Evolutionary conservation across 1,140 invertebrate genomes (phyloP).

Genomic region (Contarinia nasturtii): DNA sequence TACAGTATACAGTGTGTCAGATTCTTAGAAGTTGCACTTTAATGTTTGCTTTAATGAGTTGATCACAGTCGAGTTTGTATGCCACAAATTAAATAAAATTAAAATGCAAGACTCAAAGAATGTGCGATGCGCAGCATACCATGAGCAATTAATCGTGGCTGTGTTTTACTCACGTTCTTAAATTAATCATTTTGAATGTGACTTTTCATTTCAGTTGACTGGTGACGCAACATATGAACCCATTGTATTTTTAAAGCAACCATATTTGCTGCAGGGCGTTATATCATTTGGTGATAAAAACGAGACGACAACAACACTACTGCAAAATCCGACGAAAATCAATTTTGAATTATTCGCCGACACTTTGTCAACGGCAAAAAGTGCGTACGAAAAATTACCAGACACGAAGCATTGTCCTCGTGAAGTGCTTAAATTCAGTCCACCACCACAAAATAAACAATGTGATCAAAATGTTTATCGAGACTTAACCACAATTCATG

Average conservation of each 20-base stretch:
- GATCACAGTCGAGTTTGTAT: constrained; percentile 3
- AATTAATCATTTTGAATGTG: background rate
- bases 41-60: constrained; percentile 1
- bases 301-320: constrained; percentile 12
- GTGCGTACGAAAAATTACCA: constrained; percentile 15
- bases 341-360: background rate
- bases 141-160: constrained; percentile 9
- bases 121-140: constrained; percentile 13
- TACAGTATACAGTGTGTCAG: no score
- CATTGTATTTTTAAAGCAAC: constrained; percentile 20
- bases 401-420: constrained; percentile 21
- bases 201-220: constrained; percentile 12
- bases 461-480: constrained; percentile 22
- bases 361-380: constrained; percentile 3
- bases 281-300: constrained; percentile 15
- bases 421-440: constrained; percentile 21
- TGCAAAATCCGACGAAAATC: constrained; percentile 13
- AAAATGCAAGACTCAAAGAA: background rate
- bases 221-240: constrained; percentile 18
- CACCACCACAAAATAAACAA: constrained; percentile 19
- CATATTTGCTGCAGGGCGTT: constrained; percentile 17
- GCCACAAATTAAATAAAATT: constrained; percentile 7
- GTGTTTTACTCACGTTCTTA: constrained; percentile 14
- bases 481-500: constrained; percentile 19
- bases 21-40: background rate